A percentile compares a stretch with the other conserved stretches of the same genome.
Conservation (phyloP, 1,140 invertebrate genomes). For the Plodia interpunctella region DNA sequence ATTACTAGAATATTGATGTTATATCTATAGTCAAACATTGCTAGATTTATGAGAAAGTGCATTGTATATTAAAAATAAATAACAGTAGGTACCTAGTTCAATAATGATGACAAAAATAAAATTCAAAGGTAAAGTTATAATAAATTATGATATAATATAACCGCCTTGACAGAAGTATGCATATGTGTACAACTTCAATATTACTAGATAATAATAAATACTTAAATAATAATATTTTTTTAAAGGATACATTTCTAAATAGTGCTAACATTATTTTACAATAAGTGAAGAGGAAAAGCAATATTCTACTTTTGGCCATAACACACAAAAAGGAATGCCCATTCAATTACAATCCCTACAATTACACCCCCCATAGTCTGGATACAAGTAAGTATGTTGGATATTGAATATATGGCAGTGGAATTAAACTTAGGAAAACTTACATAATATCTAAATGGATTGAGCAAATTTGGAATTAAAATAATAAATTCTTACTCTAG, state of each 20-base stretch:
- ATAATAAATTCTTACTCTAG: slow-evolving; percentile 68
- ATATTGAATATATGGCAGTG: slow-evolving; percentile 44
- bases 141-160: not conserved
- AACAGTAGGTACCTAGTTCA: too few relatives aligned
- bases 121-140: not conserved
- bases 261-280: not conserved
- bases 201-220: not conserved
- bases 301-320: slow-evolving; percentile 15
- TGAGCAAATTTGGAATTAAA: slow-evolving; percentile 74
- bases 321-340: slow-evolving; percentile 31
- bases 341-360: too few relatives aligned
- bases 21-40: not conserved
- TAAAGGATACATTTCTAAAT: not conserved
- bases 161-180: not conserved
- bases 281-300: not conserved
- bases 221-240: not conserved
- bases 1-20: not conserved
- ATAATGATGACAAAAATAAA: too few relatives aligned
- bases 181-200: not conserved
- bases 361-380: slow-evolving; percentile 25
- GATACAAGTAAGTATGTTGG: slow-evolving; percentile 23
- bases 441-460: slow-evolving; percentile 63
- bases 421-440: slow-evolving; percentile 59
- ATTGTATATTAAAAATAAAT: not conserved
- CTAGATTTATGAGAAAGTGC: not conserved